Base-by-base conservation (phyloP, 2,797 vertebrate genomes). In the Rhinogobio ventralis region DNA sequence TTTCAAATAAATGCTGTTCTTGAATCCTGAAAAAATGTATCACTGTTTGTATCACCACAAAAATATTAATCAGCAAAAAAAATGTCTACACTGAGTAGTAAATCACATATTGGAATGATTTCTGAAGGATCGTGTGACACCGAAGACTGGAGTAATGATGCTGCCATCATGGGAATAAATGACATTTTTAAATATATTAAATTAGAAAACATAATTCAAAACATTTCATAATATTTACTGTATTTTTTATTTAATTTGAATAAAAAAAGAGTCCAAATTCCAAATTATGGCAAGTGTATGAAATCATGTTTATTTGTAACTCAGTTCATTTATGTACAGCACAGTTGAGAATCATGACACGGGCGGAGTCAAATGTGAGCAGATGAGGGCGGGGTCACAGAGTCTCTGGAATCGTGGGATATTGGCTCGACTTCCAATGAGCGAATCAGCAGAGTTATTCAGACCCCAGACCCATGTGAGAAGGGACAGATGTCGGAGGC, bases 261-360 rank as follows among this genome's bases (percentile, higher is more conserved):
- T 33, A 3, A 33, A 36, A 42, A n/a, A 57, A 57, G 23, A n/a
- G 7, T 39, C 23, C 25, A 77, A 68, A 55, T 36, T 8, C 23
- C 33, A 60, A 46, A 74, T 62, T 25, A 33, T 25, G 46, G n/a
- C 66, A 51, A 78, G 23, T 33, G 42, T 66, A 81, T 75, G 60
- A 72, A 79, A 84, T 62, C 42, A 25, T 79, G 49, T 89, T 89
- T 89, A 89, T 89, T 89, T 80, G n/a, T 45, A 62, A 66, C 55
- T 80, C 39, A 74, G 71, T 53, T 85, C 6, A 51, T 88, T 69
- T 87, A 88, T 89, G 77, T 87, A 88, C 88, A 86, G 49, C 36
- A 85, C 60, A 69, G 75, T 66, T 75, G 74, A 51, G 81, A 73
- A 87, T 69, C 66, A 79, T 82, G 71, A 86, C 30, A 84, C 20